Conservation (phyloP, 2,888 invertebrate species). For the Heteromurus nitidus region DNA sequence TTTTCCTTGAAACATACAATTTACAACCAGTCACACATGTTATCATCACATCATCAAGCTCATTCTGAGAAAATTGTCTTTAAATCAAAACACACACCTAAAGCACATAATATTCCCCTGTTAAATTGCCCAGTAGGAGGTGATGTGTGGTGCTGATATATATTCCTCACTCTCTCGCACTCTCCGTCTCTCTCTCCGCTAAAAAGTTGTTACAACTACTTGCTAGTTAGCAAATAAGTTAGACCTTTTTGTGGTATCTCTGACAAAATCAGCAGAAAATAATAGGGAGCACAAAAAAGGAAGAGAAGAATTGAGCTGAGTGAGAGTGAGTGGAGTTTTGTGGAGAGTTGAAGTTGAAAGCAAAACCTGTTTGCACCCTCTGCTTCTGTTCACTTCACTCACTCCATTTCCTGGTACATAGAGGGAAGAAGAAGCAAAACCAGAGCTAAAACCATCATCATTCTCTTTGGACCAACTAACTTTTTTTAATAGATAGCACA, state of each 20-base stretch:
- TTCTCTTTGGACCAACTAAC: background rate
- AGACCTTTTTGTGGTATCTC: slow-evolving; percentile 21
- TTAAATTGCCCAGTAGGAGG: slow-evolving; percentile 7
- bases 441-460: slow-evolving; percentile 12
- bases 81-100: slow-evolving; percentile 10
- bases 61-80: slow-evolving; percentile 14
- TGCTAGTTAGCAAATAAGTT: slow-evolving; percentile 17
- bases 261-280: slow-evolving; percentile 25
- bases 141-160: no score
- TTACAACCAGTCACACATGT: slow-evolving; percentile 14
- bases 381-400: slow-evolving; percentile 30
- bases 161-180: no score
- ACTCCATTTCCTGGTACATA: slow-evolving; percentile 25
- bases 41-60: slow-evolving; percentile 29
- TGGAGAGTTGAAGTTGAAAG: background rate
- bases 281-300: background rate
- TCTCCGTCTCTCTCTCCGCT: background rate
- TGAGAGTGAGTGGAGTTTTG: no score
- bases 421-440: background rate
- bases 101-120: background rate
- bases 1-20: background rate
- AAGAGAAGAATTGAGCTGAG: slow-evolving; percentile 22
- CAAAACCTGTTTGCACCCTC: slow-evolving; percentile 49
- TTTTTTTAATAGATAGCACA: slow-evolving; percentile 29
- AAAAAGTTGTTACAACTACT: slow-evolving; percentile 14